Percentiles rank a stretch among this genome's conserved stretches.
Evolutionary conservation across 2,113 vertebrate genomes (phyloP).

Genomic region (Blennius ocellaris): DNA sequence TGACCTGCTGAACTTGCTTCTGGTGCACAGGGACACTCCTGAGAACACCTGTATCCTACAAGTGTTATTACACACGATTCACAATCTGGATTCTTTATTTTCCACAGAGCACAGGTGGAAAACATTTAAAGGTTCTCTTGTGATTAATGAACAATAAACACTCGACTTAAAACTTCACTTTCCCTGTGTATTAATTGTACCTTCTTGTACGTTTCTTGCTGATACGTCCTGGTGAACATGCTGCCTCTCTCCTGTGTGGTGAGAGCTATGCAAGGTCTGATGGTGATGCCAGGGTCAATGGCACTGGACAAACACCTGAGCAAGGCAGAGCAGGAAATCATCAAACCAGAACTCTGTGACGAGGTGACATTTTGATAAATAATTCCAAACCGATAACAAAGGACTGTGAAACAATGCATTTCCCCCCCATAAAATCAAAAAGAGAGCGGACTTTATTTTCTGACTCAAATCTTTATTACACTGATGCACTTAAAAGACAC

Average conservation of each 20-base stretch:
- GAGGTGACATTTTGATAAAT: background rate
- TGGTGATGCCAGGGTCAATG: slow-evolving; percentile 66
- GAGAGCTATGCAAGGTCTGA: slow-evolving; percentile 65
- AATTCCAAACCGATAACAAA: background rate
- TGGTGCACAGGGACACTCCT: background rate
- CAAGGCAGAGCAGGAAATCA: slow-evolving; percentile 39
- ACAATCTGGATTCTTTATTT: background rate
- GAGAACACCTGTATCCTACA: slow-evolving; percentile 36
- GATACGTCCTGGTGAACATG: slow-evolving; percentile 53
- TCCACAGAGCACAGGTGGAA: background rate
- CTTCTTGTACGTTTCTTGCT: slow-evolving; percentile 9
- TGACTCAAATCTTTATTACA: slow-evolving; percentile 84
- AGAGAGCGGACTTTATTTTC: slow-evolving; percentile 25
- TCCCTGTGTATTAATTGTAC: slow-evolving; percentile 37
- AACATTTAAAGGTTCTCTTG: no score
- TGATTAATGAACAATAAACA: background rate
- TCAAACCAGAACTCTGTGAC: slow-evolving; percentile 18
- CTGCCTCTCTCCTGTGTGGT: slow-evolving; percentile 57
- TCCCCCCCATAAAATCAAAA: no score
- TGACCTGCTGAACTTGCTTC: slow-evolving; percentile 40
- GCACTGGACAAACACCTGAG: slow-evolving; percentile 70
- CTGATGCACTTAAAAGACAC: slow-evolving; percentile 79
- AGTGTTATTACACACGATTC: slow-evolving; percentile 16
- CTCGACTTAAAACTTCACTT: no score
- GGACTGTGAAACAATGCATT: no score